Conservation (phyloP, 2,113 vertebrate genomes). For the Lepisosteus oculatus region DNA sequence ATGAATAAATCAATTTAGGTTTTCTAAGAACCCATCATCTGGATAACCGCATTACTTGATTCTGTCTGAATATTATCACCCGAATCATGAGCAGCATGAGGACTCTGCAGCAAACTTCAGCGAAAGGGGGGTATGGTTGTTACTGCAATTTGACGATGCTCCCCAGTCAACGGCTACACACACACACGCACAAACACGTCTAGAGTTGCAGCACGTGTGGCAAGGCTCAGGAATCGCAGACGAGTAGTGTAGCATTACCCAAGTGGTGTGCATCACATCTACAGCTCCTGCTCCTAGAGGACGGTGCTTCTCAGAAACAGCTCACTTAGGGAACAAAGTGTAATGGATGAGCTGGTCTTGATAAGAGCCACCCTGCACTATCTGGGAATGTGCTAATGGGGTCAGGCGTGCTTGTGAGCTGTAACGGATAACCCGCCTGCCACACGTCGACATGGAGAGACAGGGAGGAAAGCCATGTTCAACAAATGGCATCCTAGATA, state of each 20-base stretch:
- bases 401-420: constrained; percentile 68
- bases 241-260: constrained; percentile 40
- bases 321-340: constrained; percentile 81
- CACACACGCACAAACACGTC: constrained; percentile 30
- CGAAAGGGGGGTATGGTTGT: not conserved
- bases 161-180: not conserved
- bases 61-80: not conserved
- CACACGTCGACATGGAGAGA: constrained; percentile 29
- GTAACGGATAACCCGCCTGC: constrained; percentile 44
- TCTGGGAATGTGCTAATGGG: constrained; percentile 78
- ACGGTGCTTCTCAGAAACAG: constrained; percentile 70
- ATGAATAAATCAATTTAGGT: not conserved
- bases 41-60: not conserved
- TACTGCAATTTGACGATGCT: constrained; percentile 12
- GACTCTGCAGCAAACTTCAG: constrained; percentile 6
- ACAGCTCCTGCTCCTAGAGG: constrained; percentile 51
- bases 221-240: not conserved
- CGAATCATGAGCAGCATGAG: not conserved
- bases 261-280: constrained; percentile 38
- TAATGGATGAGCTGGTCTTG: constrained; percentile 75
- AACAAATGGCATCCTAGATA: too few relatives aligned
- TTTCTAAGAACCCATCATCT: not conserved
- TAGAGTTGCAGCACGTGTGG: constrained; percentile 22
- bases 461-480: constrained; percentile 16
- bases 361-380: constrained; percentile 70